Conservation (phyloP, 1,140 invertebrate species). For the Antheraea mylitta region DNA sequence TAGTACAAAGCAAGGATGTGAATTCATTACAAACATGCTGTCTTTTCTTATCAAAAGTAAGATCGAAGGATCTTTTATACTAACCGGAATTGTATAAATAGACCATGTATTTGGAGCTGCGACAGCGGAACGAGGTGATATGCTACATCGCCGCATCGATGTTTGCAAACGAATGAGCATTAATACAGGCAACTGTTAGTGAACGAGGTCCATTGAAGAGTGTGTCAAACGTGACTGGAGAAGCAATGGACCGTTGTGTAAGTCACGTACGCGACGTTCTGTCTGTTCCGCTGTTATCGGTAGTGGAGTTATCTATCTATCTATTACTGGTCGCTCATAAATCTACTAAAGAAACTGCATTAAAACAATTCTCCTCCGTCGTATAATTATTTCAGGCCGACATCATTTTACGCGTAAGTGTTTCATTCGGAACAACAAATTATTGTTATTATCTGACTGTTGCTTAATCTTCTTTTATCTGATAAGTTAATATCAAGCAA, state of each 20-base stretch:
- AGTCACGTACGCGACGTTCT: slow-evolving; percentile 47
- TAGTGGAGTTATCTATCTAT: background rate
- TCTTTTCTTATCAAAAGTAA: background rate
- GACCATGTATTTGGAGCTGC: background rate
- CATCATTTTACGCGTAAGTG: background rate
- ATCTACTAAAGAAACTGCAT: background rate
- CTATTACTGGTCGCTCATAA: background rate
- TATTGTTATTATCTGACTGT: background rate
- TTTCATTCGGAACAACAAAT: background rate
- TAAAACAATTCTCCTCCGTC: background rate
- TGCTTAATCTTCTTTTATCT: background rate
- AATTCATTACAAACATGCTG: too few species aligned
- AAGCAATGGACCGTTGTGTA: slow-evolving; percentile 35
- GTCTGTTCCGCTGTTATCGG: slow-evolving; percentile 44
- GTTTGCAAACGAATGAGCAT: slow-evolving; percentile 38
- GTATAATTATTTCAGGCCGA: too few species aligned
- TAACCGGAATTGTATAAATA: background rate
- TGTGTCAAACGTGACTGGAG: slow-evolving; percentile 56
- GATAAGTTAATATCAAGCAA: background rate
- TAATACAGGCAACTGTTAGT: slow-evolving; percentile 36
- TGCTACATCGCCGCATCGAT: slow-evolving; percentile 13
- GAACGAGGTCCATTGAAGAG: slow-evolving; percentile 40
- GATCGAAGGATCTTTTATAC: background rate
- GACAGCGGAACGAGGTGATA: background rate
- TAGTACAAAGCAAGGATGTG: too few species aligned